Conservation (phyloP, 2,113 vertebrate species). For the Porphyrio hochstetteri region DNA sequence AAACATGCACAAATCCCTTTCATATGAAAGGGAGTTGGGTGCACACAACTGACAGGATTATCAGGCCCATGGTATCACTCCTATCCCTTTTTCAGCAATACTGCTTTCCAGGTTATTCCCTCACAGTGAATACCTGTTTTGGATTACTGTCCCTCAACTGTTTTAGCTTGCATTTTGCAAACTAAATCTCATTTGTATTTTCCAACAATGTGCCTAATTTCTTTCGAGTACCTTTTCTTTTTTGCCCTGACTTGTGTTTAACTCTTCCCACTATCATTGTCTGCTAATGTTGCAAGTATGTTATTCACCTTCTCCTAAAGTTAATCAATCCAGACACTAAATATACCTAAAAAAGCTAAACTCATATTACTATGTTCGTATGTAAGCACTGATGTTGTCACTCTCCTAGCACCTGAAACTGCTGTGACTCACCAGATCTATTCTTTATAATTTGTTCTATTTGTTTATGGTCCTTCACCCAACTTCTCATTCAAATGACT, state of each 20-base stretch:
- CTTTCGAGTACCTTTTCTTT: neutral
- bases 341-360: conserved; percentile 1
- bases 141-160: neutral
- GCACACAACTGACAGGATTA: conserved; percentile 55
- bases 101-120: conserved; percentile 67
- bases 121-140: conserved; percentile 56
- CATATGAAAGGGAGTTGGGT: conserved; percentile 29
- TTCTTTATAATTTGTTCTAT: neutral
- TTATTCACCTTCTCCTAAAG: neutral
- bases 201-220: neutral
- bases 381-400: neutral
- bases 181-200: neutral
- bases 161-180: conserved; percentile 28
- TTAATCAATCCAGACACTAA: neutral
- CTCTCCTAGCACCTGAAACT: conserved; percentile 18
- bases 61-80: conserved; percentile 37
- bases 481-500: neutral
- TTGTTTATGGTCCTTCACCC: neutral
- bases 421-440: conserved; percentile 24
- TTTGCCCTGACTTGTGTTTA: neutral
- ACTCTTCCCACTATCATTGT: neutral
- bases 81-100: conserved; percentile 54
- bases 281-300: neutral
- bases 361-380: neutral
- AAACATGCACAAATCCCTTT: conserved; percentile 41